Base-by-base conservation (phyloP, 2,797 vertebrate genomes). In the Hylomyscus alleni region DNA sequence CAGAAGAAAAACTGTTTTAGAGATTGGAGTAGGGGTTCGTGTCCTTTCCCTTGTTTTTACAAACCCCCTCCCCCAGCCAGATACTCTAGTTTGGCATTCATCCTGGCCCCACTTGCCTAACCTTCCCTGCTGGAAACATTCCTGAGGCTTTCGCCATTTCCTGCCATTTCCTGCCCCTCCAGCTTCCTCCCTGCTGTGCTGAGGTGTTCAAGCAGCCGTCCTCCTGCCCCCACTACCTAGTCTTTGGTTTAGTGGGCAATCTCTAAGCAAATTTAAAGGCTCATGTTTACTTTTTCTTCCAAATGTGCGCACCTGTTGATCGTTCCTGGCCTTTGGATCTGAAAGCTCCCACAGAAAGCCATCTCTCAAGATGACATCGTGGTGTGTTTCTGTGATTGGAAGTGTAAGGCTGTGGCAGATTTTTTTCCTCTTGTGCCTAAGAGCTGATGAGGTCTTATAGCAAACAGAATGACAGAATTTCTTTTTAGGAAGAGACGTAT, bases 101-200 rank as follows among this genome's bases (percentile, higher is more conserved):
- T 97, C 52, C 62, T 92, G 86, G 92, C 77, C 47, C 65, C 10
- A 22, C 84, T 90, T 52, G 85, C 69, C 91, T 73, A 83, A 84
- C 81, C 67, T 97, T 97, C 93, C 87, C 86, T 93, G 83, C 91
- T 89, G 97, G 96, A 95, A 97, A 72, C 95, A 91, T 96, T 91
- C 93, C 69, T 58, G 54, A 73, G 87, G 2, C 0, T 94, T 34
- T 90, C 58, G 83, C 90, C 91, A 54, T n/a, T 90, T 97, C 90
- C 91, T 96, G 92, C 96, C 67, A 60, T 29, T 97, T 98, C 75
- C 85, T 9, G 34, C 89, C 37, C 26, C 81, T 76, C 75, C 95
- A 14, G 83, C 62, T 50, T 90, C 77, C 88, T 90, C 93, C 97
- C 82, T 62, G 52, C 73, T 93, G 89, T 54, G 54, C 77, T 60